phyloP scores from a whole-genome alignment of 2,113 vertebrate genomes.

The Corythaeola cristata region DNA sequence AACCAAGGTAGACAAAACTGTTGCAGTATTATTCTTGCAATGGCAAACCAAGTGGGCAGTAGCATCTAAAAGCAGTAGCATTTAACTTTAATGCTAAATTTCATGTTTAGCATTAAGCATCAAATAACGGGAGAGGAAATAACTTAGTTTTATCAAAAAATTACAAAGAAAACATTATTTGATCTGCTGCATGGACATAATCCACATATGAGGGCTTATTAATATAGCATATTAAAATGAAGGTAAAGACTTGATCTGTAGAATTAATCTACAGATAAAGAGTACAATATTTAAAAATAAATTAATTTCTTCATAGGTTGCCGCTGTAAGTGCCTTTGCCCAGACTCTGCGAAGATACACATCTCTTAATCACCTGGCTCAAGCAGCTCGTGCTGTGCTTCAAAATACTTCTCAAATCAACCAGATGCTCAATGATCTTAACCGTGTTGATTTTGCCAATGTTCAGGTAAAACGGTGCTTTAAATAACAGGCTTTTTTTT shows the following conservation, averaged over 20 bases:
- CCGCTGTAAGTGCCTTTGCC: slow-evolving; percentile 98
- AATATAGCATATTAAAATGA: neutral
- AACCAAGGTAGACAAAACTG: slow-evolving; percentile 87
- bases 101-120: neutral
- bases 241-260: neutral
- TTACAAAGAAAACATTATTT: slow-evolving; percentile 13
- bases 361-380: slow-evolving; percentile 98
- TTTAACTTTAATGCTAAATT: neutral
- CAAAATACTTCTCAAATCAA: slow-evolving; percentile 99
- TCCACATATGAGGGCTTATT: neutral
- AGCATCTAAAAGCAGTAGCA: neutral
- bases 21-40: neutral
- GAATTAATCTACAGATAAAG: neutral
- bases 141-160: slow-evolving; percentile 19
- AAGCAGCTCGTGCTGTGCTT: slow-evolving; percentile 96
- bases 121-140: neutral
- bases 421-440: slow-evolving; percentile 99
- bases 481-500: neutral
- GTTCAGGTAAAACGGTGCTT: slow-evolving; percentile 86
- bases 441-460: slow-evolving; percentile 98
- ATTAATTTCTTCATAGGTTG: slow-evolving; percentile 79
- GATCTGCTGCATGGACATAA: neutral
- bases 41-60: neutral
- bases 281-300: neutral
- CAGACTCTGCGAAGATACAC: slow-evolving; percentile 99